Base-by-base conservation (phyloP, 2,113 vertebrate species). In the Lagopus muta region DNA sequence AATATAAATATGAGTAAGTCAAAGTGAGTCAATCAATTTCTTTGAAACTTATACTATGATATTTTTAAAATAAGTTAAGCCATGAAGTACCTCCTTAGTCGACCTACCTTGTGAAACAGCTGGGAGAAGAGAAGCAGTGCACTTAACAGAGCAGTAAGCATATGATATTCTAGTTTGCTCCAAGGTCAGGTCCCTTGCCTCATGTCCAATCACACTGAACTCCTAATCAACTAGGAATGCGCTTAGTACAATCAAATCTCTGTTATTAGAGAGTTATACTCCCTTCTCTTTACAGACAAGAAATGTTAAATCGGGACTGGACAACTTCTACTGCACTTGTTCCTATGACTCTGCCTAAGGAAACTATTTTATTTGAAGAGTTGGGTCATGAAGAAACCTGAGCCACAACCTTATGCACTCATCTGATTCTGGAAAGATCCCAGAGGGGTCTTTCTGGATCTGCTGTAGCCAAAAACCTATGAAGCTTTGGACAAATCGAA, bases 171-270 rank as follows among this genome's bases (percentile, higher is more conserved):
- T 40, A 57, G 32, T 15, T 57, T 84, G 24, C n/a, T 82, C 52
- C 84, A 91, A 92, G 86, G 83, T 92, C 81, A 93, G 36, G 66
- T 89, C 86, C 70, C 81, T 79, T 62, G 73, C 43, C 43, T 92
- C 86, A 9, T 75, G 77, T 95, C 62, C 70, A 54, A 2, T 60
- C 0, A 0, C 34, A 25, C 42, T 84, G 57, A 76, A 9, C 18
- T 84, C 88, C 69, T 74, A 88, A 34, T 36, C 28, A 66, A 32
- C 1, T 3, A 95, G 47, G 52, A 90, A 77, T 74, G 38, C 82
- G 30, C 22, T 24, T 72, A 72, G n/a, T 65, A 65, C n/a, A 48
- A 24, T 14, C 19, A 61, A 55, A 93, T 34, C 22, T 61, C 36
- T 75, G 32, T 42, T 86, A 15, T 27, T 74, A 66, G 47, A 72